Evolutionary conservation across 2,888 invertebrate species (phyloP), one percentile per base, ranked within the genome.

Genomic region (Tetanocera ferruginea): DNA sequence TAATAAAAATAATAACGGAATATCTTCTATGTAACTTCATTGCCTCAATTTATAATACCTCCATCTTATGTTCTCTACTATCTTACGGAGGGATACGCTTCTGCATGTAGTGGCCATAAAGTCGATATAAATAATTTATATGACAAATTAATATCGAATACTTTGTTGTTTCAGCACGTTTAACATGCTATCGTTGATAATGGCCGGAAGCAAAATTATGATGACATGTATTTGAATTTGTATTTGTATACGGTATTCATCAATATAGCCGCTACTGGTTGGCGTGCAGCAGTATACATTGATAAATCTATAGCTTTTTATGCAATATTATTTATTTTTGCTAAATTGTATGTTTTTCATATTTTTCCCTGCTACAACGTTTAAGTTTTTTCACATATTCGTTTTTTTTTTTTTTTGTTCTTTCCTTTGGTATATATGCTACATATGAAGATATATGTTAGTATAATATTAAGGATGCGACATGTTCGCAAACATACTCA

Each of bases 331-430:
- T 34, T 64, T 64, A 34, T 64, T 64, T 64, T 64, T 64, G 64
- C 64, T 64, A 64, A 64, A 64, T 64, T 64, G 34, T n/a, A n/a
- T 64, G 31, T 64, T 64, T 64, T 57, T 57, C 23, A n/a, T 23
- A 23, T 25, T 60, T 25, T 60, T 60, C 25, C 11, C 25, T 28
- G 25, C 14, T 11, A 25, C 9, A 23, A 2, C 28, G 4, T 60
- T 28, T 23, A 43, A 23, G 14, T 60, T 55, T 60, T 60, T 60
- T 11, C 57, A 60, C 25, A 60, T 28, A 23, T 60, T 14, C 6
- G 23, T 1, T 9, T 5, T 6, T 23, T 23, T 23, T n/a, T 55
- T 23, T 6, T 28, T 14, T 23, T 6, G 14, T 14, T 64, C 64
- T 8, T 3, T 11, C 28, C 6, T 6, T 49, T 49, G 49, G 14